Evolutionary conservation across 2,113 vertebrate species (phyloP).

Genomic region (Pollimyrus isidori): DNA sequence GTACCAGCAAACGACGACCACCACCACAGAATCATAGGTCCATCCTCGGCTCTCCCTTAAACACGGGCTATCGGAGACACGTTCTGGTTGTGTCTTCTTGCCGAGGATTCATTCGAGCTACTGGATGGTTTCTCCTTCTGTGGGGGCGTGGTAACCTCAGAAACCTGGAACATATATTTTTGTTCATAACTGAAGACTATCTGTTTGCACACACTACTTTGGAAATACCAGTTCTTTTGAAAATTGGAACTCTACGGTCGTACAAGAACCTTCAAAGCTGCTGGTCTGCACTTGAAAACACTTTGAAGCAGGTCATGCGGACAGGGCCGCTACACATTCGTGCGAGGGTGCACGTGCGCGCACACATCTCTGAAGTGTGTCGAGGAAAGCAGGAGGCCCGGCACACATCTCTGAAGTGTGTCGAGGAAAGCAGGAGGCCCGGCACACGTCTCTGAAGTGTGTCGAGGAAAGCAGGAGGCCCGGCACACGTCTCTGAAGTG

Average conservation of each 20-base stretch:
- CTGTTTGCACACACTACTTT: background rate
- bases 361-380: background rate
- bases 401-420: background rate
- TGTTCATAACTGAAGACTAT: background rate
- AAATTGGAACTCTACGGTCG: background rate
- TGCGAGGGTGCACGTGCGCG: background rate
- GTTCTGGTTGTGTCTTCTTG: background rate
- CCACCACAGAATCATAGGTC: constrained; percentile 58
- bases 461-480: background rate
- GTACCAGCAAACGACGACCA: constrained; percentile 68
- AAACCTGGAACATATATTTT: background rate
- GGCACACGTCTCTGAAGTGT: background rate
- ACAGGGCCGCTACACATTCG: background rate
- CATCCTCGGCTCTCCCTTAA: background rate
- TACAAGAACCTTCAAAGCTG: background rate
- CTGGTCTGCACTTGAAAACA: background rate
- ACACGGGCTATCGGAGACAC: background rate
- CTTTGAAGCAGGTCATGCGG: background rate
- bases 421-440: background rate
- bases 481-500: background rate
- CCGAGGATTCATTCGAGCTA: background rate
- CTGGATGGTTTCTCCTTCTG: background rate
- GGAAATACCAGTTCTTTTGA: background rate
- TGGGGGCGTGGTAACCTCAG: background rate
- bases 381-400: background rate